Percentiles rank a stretch among this genome's conserved stretches.
Evolutionary conservation across 2,888 invertebrate species (phyloP).

Genomic region (Hydroisotoma schaefferi): DNA sequence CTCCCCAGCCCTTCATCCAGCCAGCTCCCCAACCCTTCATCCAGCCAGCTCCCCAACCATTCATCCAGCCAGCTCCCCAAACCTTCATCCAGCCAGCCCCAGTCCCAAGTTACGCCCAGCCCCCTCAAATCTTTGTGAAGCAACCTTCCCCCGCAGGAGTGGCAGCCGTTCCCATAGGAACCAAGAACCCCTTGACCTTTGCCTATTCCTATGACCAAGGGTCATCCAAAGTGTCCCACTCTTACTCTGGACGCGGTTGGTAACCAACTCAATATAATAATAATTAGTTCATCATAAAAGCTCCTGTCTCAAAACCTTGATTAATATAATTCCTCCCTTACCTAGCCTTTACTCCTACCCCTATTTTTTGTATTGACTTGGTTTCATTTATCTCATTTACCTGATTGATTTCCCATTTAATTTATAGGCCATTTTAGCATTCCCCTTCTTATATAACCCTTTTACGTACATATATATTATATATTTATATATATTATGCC

Average conservation of each 20-base stretch:
- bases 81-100: not conserved
- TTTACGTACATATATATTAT: no score
- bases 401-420: not conserved
- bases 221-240: conserved; percentile 39
- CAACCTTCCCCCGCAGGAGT: conserved; percentile 22
- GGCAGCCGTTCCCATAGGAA: conserved; percentile 19
- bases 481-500: no score
- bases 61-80: conserved; percentile 11
- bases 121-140: conserved; percentile 15
- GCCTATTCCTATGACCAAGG: conserved; percentile 43
- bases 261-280: conserved; percentile 15
- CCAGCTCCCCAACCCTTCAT: conserved; percentile 15
- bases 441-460: no score
- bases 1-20: conserved; percentile 10
- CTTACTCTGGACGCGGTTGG: conserved; percentile 47
- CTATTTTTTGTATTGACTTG: not conserved
- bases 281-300: not conserved
- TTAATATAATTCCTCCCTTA: no score
- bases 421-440: no score
- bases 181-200: conserved; percentile 45
- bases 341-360: not conserved
- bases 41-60: conserved; percentile 1
- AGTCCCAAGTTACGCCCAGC: not conserved
- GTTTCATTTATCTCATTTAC: not conserved
- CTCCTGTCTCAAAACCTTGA: not conserved